Evolutionary conservation across 2,888 invertebrate genomes (phyloP), one percentile per base, ranked within the genome.

Genomic region (Onthophagus sagittarius): DNA sequence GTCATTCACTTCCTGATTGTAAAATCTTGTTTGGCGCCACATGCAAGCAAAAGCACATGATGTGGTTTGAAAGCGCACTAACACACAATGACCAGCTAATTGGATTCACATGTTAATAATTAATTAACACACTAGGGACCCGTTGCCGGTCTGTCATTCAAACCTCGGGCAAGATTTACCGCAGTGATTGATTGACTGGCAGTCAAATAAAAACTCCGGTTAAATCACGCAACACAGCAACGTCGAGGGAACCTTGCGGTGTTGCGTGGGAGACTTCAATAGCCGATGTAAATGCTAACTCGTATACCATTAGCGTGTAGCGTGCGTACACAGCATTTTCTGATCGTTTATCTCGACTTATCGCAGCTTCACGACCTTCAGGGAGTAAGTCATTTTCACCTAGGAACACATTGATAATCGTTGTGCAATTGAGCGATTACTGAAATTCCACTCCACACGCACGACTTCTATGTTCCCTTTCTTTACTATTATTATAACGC

Each of bases 251-350:
- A 53, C 39, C 39, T 53, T 11, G 39, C 11, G 39, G 39, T 53
- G 67, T 32, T 67, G 67, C 67, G 67, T 67, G 67, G 67, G 67
- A 67, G 67, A 67, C 67, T 67, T 67, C 67, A 67, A 67, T 32
- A 32, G 31, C 13, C 67, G 31, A 15, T 31, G 67, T 67, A 67
- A 67, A 67, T 67, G 67, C 67, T 67, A 67, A 67, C 67, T 67
- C 67, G 67, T 32, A 67, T 53, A 53, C 39, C 39, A 53, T 53
- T 53, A 53, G 39, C 39, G 39, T 23, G 23, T 53, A 53, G 39
- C 39, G 39, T 53, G 39, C 39, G 39, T 53, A 53, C 39, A 53
- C 39, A 53, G 39, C 39, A 53, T 53, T 53, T 53, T 53, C 39
- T 53, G 39, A 53, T 53, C 39, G 39, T 53, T 53, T 53, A 53